These are phyloP conservation scores for Microtus pennsylvanicus DNA, from an alignment of 2,113 vertebrate genomes.

Conservation along the genomic window DNA sequence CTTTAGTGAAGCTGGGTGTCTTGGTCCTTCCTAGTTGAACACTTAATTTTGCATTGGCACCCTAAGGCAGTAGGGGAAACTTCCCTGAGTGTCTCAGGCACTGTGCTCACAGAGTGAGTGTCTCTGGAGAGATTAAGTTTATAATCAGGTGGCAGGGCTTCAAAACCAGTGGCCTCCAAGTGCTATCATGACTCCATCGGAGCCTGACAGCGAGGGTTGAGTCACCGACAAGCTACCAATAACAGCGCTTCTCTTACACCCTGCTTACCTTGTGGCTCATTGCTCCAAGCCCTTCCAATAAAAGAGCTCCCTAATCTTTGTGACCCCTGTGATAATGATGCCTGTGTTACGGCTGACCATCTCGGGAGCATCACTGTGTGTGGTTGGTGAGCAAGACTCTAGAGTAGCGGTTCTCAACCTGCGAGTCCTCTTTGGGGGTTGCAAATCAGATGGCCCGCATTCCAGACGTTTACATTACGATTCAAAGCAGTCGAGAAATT, in stretches of 20 bases:
- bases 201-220: not conserved
- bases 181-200: not conserved
- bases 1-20: not conserved
- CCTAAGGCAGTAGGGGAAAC: not conserved
- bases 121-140: not conserved
- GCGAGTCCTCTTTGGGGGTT: not conserved
- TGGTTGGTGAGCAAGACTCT: not conserved
- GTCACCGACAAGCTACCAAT: rapidly evolving
- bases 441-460: not conserved
- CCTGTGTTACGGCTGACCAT: not conserved
- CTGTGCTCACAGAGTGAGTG: not conserved
- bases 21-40: not conserved
- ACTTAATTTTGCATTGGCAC: not conserved
- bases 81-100: not conserved
- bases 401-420: not conserved
- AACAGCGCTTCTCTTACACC: rapidly evolving
- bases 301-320: not conserved
- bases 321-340: not conserved
- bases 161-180: not conserved
- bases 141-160: rapidly evolving
- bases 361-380: no score
- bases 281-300: rapidly evolving
- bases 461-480: not conserved
- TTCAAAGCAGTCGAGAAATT: not conserved
- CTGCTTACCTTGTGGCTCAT: rapidly evolving